Percentiles rank a stretch among this genome's conserved stretches.
Evolutionary conservation across 2,888 invertebrate species (phyloP).

Genomic region (Prosopocoilus inquinatus): DNA sequence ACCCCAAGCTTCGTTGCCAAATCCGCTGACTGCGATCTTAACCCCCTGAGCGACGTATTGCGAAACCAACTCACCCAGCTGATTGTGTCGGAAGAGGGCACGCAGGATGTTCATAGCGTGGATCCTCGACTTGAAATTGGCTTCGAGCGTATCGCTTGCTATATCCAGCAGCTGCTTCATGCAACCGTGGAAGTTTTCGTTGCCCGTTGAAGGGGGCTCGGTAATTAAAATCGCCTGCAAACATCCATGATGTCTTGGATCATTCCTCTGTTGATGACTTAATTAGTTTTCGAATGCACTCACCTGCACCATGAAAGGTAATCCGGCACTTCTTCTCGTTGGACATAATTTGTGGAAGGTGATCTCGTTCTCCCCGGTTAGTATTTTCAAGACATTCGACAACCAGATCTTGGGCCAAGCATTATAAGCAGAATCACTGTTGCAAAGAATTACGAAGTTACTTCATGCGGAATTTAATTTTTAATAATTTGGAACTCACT

Average conservation of each 20-base stretch:
- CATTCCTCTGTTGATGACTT: neutral
- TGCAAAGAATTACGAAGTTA: no score
- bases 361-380: constrained; percentile 52
- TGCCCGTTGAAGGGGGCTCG: constrained; percentile 63
- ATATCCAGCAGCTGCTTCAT: constrained; percentile 57
- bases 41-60: constrained; percentile 70
- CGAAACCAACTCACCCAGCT: constrained; percentile 69
- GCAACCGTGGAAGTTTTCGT: constrained; percentile 58
- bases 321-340: constrained; percentile 89
- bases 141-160: constrained; percentile 40
- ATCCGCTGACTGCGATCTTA: constrained; percentile 70
- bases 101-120: constrained; percentile 88
- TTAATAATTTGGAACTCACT: no score
- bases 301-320: constrained; percentile 89
- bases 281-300: neutral
- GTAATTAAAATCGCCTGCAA: constrained; percentile 73
- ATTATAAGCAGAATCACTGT: neutral
- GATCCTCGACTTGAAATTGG: constrained; percentile 57
- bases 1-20: constrained; percentile 73
- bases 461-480: no score
- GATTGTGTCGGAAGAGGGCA: constrained; percentile 73
- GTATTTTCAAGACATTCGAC: constrained; percentile 56
- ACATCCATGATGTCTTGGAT: neutral
- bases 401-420: constrained; percentile 66
- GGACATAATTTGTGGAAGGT: constrained; percentile 63